These are phyloP conservation scores for Amorpha juglandis DNA, from an alignment of 2,888 invertebrate genomes.

Conservation along the genomic window DNA sequence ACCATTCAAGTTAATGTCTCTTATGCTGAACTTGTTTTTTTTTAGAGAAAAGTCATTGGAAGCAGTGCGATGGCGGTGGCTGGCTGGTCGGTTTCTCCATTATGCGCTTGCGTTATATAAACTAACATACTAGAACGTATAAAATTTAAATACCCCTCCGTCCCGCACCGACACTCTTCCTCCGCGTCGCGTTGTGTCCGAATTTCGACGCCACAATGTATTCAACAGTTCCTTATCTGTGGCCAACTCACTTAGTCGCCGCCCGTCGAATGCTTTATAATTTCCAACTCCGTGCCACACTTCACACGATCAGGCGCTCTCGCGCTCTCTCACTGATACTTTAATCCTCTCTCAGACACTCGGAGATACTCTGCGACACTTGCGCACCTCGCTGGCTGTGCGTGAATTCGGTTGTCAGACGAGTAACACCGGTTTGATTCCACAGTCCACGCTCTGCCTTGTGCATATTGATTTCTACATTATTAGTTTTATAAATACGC, in stretches of 20 bases:
- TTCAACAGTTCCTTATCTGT: not conserved
- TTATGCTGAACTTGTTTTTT: not conserved
- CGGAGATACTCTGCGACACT: not conserved
- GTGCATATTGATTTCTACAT: slow-evolving; percentile 21
- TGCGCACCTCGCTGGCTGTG: not conserved
- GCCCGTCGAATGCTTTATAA: not conserved
- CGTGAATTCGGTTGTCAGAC: not conserved
- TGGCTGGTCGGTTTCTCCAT: slow-evolving; percentile 1
- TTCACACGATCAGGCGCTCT: not conserved
- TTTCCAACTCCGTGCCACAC: not conserved
- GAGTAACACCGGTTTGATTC: slow-evolving; percentile 24
- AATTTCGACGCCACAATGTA: slow-evolving; percentile 10
- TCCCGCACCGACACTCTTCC: not conserved
- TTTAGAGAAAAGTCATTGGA: not conserved
- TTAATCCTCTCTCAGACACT: not conserved
- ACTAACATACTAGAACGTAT: slow-evolving; percentile 9
- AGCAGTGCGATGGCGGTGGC: not conserved
- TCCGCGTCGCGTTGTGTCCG: not conserved
- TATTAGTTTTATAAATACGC: slow-evolving; percentile 8
- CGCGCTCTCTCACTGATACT: not conserved
- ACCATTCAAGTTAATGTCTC: too few species aligned
- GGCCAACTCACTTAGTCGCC: not conserved
- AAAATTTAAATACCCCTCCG: slow-evolving; percentile 9
- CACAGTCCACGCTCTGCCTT: slow-evolving; percentile 12
- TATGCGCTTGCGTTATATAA: not conserved